Evolutionary conservation across 53 echinoderm and acorn worm species (phyloP).

Genomic region (Patiria pectinifera): DNA sequence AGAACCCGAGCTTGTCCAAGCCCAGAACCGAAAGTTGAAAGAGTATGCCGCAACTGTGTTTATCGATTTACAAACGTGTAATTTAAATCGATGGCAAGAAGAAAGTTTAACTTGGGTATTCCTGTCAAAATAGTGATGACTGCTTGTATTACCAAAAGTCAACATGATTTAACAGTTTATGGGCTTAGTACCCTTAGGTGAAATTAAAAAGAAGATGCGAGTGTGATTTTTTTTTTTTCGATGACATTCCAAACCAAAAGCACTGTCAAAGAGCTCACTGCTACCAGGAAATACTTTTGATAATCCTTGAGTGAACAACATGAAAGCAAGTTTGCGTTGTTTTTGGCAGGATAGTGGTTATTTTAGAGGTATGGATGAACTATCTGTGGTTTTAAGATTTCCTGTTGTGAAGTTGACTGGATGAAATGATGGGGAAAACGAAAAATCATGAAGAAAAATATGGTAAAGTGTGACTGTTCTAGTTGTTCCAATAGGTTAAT

Average conservation of each 20-base stretch:
- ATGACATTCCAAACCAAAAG: neutral
- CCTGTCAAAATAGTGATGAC: neutral
- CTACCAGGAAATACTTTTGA: neutral
- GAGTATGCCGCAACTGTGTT: no score
- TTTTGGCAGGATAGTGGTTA: neutral
- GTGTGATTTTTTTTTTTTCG: neutral
- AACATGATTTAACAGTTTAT: neutral
- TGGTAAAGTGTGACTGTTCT: neutral
- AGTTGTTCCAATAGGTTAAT: no score
- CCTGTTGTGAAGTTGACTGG: no score
- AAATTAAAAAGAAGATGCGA: neutral
- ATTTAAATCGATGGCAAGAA: neutral
- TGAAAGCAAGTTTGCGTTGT: no score
- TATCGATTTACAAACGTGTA: neutral
- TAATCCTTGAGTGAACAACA: neutral
- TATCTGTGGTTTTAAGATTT: no score
- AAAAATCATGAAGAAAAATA: neutral
- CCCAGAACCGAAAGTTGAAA: neutral
- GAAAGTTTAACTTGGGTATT: neutral
- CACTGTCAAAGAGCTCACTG: neutral
- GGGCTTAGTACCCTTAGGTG: neutral
- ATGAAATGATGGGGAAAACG: no score
- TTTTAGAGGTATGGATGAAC: no score
- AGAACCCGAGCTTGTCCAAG: neutral
- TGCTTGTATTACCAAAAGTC: neutral